Evolutionary conservation across 2,888 invertebrate species (phyloP).

Genomic region (Dendrolimus houi): DNA sequence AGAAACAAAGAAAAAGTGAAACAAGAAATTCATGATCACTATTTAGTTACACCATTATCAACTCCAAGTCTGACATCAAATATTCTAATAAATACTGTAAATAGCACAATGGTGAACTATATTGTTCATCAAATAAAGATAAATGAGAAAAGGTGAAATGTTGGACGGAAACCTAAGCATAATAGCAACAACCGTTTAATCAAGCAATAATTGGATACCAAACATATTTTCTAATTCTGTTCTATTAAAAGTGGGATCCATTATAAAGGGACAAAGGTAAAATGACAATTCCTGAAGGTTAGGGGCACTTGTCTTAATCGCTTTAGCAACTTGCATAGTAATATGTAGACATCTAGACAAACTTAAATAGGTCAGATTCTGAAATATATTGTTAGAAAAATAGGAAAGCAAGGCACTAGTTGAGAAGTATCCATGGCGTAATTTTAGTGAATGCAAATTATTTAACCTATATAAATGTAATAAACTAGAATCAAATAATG

Average conservation of each 20-base stretch:
- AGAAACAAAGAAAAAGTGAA: too few species aligned
- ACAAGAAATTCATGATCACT: too few species aligned
- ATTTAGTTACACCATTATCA: too few species aligned
- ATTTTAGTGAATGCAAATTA: constrained; percentile 62
- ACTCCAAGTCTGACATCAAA: too few species aligned
- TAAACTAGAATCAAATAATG: constrained; percentile 69
- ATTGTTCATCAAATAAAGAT: constrained; percentile 4
- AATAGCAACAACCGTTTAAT: constrained; percentile 40
- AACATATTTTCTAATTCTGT: constrained; percentile 67
- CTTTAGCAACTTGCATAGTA: constrained; percentile 65
- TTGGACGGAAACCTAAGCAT: constrained; percentile 44
- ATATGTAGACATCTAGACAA: constrained; percentile 68
- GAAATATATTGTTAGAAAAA: constrained; percentile 67
- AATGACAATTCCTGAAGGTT: constrained; percentile 68
- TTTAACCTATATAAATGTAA: constrained; percentile 59
- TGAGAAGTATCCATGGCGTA: constrained; percentile 72
- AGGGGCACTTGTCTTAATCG: constrained; percentile 64
- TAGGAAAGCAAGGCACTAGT: constrained; percentile 63
- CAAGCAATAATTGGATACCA: constrained; percentile 64
- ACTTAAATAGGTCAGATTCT: constrained; percentile 60
- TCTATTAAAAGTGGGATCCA: constrained; percentile 59
- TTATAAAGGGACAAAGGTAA: constrained; percentile 69
- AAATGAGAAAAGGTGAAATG: constrained; percentile 5
- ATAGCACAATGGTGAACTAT: neutral
- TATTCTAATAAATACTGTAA: neutral